These are phyloP conservation scores for Oenanthe melanoleuca DNA, from an alignment of 2,113 vertebrate species.

Conservation along the genomic window DNA sequence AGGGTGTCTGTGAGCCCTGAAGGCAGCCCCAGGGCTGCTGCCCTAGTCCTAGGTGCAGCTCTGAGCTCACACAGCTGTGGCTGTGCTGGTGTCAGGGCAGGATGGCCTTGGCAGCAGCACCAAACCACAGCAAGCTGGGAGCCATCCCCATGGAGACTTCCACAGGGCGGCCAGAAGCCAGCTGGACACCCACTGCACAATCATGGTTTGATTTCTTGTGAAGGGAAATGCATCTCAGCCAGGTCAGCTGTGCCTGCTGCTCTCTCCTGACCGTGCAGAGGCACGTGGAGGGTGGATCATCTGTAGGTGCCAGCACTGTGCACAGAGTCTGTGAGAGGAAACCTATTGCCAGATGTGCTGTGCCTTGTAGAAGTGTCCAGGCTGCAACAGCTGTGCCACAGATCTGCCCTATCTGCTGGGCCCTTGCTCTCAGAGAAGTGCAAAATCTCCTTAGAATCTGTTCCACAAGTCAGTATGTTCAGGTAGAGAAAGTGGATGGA, in stretches of 20 bases:
- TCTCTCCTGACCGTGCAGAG: rapidly evolving
- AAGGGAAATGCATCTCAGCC: background rate
- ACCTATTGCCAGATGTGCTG: background rate
- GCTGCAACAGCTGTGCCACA: background rate
- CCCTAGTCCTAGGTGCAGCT: rapidly evolving
- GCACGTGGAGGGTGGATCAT: rapidly evolving
- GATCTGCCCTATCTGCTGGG: background rate
- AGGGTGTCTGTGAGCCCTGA: background rate
- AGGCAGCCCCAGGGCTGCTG: background rate
- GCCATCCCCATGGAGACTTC: background rate
- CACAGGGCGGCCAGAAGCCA: background rate
- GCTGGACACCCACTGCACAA: background rate
- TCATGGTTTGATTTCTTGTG: background rate
- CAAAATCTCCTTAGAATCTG: background rate
- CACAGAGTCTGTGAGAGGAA: rapidly evolving
- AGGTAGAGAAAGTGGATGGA: background rate
- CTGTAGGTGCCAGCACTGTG: background rate
- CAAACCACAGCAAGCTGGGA: conserved; percentile 2
- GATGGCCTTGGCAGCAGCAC: background rate
- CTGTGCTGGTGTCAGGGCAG: rapidly evolving
- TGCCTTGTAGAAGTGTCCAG: background rate
- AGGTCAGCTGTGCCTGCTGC: background rate
- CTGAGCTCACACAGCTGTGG: background rate
- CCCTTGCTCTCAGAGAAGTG: background rate
- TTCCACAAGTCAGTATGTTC: background rate